Conservation (phyloP, 2,888 invertebrate genomes). For the Netelia fuscicornis region DNA sequence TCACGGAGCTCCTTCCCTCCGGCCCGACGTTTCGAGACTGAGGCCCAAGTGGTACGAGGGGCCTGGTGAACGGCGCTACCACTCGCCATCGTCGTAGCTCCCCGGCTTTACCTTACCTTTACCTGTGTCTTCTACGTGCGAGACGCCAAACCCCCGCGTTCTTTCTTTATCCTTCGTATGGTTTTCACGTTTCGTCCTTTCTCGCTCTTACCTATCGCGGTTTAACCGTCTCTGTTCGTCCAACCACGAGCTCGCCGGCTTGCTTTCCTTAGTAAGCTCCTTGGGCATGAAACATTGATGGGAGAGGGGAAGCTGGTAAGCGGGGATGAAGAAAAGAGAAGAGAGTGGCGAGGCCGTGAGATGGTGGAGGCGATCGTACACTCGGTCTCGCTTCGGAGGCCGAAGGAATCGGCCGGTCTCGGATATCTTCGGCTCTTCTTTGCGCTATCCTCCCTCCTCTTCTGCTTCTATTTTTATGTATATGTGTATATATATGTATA, state of each 20-base stretch:
- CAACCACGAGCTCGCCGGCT: constrained; percentile 2
- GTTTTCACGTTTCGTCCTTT: background rate
- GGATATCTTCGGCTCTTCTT: constrained; percentile 54
- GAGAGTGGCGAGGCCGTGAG: constrained; percentile 55
- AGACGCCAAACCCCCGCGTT: constrained; percentile 19
- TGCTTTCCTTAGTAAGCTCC: constrained; percentile 4
- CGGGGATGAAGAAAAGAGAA: constrained; percentile 48
- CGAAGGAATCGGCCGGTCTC: constrained; percentile 63
- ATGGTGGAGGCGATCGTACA: constrained; percentile 35
- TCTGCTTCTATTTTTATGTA: background rate
- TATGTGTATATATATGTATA: background rate
- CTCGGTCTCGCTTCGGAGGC: constrained; percentile 62
- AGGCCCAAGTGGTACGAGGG: constrained; percentile 72
- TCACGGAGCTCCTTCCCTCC: constrained; percentile 84
- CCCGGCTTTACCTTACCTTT: constrained; percentile 52
- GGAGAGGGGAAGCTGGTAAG: background rate
- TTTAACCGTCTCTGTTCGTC: constrained; percentile 1
- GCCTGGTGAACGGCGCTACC: constrained; percentile 79
- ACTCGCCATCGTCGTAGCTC: constrained; percentile 38
- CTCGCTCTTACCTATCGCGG: background rate
- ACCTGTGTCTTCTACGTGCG: constrained; percentile 51
- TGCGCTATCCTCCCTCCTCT: background rate
- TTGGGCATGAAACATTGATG: no score
- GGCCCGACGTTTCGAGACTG: constrained; percentile 84
- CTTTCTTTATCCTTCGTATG: constrained; percentile 53